Evolutionary conservation across 2,888 invertebrate genomes (phyloP), one percentile per base, ranked within the genome.

Genomic region (Polydrusus tereticollis): DNA sequence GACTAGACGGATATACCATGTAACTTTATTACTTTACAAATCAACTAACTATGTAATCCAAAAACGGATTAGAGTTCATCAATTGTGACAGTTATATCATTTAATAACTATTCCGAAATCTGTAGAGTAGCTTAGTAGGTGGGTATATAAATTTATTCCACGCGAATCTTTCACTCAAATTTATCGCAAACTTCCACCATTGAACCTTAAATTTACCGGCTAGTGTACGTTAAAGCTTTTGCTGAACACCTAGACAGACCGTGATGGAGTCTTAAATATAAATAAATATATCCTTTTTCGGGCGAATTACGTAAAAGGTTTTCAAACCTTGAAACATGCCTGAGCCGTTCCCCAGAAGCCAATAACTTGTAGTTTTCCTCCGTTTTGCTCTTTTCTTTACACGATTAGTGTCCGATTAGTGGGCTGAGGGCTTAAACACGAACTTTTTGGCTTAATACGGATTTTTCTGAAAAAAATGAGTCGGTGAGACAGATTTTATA

Each of bases 391-490:
- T 62, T 55, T 69, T 55, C 55, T 55, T 55, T 69, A 62, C 52
- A 55, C 69, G 69, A 69, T 69, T 69, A 69, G 52, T 62, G 62
- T 69, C 69, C 55, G 69, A 69, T 69, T 69, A 69, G 69, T 52
- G 60, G 62, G 62, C 38, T 62, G 38, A 43, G 41, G 62, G 69
- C 62, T 62, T 69, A 69, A 55, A 50, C 62, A 69, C 18, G 33
- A 36, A 50, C 60, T 60, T 62, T 26, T 50, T 38, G 29, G 33
- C 52, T 52, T 62, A 41, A 41, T n/a, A 52, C 16, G 52, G 69
- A 62, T 62, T 62, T 69, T 62, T 16, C 52, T 10, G 14, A 52
- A 62, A 68, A 69, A 69, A 68, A 23, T 10, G n/a, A 4, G 1
- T 50, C 50, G 12, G n/a, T 23, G 18, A 50, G 23, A 45, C 2